Evolutionary conservation across 2,113 vertebrate genomes (phyloP).

Genomic region (Cyprinus carpio): DNA sequence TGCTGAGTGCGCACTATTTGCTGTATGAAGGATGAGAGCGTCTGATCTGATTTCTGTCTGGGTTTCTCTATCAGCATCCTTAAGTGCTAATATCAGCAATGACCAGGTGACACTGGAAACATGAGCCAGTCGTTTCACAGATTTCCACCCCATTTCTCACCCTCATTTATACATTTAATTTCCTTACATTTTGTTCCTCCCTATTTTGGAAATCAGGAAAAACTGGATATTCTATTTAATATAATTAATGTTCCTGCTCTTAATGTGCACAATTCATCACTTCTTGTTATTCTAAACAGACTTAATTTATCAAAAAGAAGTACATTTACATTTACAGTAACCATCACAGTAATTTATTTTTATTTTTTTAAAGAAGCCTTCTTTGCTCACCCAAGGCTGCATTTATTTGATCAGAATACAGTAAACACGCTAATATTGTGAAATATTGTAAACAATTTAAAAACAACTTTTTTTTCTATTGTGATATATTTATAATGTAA

Average conservation of each 20-base stretch:
- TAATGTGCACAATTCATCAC: neutral
- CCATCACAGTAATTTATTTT: no score
- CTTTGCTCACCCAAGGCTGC: no score
- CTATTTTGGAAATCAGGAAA: neutral
- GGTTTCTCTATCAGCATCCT: slow-evolving; percentile 5
- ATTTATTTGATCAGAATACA: no score
- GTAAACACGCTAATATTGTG: no score
- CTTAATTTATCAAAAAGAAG: neutral
- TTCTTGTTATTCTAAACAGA: neutral
- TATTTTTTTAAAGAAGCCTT: no score
- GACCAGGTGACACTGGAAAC: neutral
- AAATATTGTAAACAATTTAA: no score
- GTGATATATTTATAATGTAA: no score
- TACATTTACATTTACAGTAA: neutral
- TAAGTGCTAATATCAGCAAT: slow-evolving; percentile 17
- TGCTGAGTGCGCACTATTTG: neutral
- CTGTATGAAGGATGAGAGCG: neutral
- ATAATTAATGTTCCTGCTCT: neutral
- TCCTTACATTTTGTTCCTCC: neutral
- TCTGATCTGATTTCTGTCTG: slow-evolving; percentile 14
- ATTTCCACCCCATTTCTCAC: neutral
- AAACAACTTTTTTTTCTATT: no score
- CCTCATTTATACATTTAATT: neutral
- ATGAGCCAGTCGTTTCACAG: neutral
- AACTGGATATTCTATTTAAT: neutral